These are phyloP conservation scores for Xestia ashworthii DNA, from an alignment of 2,888 invertebrate species.

Conservation along the genomic window DNA sequence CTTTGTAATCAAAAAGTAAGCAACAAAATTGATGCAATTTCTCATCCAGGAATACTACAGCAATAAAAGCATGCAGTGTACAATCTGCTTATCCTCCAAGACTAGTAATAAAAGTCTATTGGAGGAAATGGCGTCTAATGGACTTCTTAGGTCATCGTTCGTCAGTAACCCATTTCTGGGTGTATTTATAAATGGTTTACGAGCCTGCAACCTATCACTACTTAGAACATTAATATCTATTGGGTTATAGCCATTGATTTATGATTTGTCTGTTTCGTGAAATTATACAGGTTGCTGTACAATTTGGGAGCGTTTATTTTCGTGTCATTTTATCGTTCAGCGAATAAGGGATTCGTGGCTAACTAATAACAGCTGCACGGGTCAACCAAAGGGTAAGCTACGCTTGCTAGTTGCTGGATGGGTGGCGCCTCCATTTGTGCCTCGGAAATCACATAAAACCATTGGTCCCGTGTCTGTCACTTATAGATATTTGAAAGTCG, in stretches of 20 bases:
- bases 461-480: not conserved
- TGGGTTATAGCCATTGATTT: constrained; percentile 34
- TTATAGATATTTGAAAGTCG: not conserved
- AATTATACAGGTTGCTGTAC: constrained; percentile 9
- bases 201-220: constrained; percentile 59
- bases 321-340: not conserved
- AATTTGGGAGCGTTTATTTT: not conserved
- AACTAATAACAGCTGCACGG: not conserved
- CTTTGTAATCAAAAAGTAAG: constrained; percentile 12
- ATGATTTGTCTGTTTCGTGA: constrained; percentile 11
- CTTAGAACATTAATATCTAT: constrained; percentile 50
- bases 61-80: constrained; percentile 46
- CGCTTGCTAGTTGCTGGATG: not conserved
- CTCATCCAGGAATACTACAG: not conserved
- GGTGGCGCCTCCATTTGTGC: not conserved
- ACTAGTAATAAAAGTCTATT: constrained; percentile 61
- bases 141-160: constrained; percentile 64
- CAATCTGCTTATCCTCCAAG: constrained; percentile 64
- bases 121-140: constrained; percentile 63
- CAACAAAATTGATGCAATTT: constrained; percentile 12
- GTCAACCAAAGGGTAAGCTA: not conserved
- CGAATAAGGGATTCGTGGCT: not conserved
- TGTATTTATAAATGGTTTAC: constrained; percentile 68
- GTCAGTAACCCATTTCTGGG: constrained; percentile 66
- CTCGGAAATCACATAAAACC: too few species aligned